Percentiles rank a stretch among this genome's conserved stretches.
phyloP scores from a whole-genome alignment of 2,888 invertebrate species.

The Mimas tiliae region DNA sequence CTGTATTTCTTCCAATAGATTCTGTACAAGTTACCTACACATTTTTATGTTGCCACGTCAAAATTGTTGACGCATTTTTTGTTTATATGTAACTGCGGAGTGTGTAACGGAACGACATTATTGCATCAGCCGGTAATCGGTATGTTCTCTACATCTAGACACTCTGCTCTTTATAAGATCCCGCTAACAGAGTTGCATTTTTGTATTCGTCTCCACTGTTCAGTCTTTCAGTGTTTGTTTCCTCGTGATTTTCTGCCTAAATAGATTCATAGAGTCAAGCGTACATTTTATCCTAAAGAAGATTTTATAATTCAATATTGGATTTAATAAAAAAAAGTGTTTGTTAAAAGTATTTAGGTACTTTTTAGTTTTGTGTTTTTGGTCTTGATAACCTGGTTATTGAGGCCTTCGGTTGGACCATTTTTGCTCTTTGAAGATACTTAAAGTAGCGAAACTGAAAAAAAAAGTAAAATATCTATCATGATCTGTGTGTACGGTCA shows the following conservation, averaged over 20 bases:
- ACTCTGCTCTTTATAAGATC: not conserved
- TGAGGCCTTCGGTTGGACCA: slow-evolving; percentile 54
- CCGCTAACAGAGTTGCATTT: not conserved
- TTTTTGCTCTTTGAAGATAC: slow-evolving; percentile 36
- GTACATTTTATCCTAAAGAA: too few species aligned
- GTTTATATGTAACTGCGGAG: not conserved
- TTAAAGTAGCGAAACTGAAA: slow-evolving; percentile 34
- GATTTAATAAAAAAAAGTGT: not conserved
- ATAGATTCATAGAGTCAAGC: too few species aligned
- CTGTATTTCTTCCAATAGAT: too few species aligned
- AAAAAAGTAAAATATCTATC: slow-evolving; percentile 49
- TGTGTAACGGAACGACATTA: slow-evolving; percentile 23
- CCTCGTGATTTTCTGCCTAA: not conserved
- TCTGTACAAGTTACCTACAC: too few species aligned
- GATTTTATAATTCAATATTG: not conserved
- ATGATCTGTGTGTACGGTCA: slow-evolving; percentile 68
- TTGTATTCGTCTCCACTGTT: not conserved
- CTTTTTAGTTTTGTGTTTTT: slow-evolving; percentile 39
- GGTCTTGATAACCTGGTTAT: slow-evolving; percentile 62
- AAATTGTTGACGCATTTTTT: slow-evolving; percentile 15
- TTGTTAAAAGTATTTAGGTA: slow-evolving; percentile 27
- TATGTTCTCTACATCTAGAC: not conserved
- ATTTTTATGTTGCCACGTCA: slow-evolving; percentile 16
- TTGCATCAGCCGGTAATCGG: slow-evolving; percentile 30
- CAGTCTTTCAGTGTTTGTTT: not conserved